Evolutionary conservation across 2,797 vertebrate species (phyloP).

Genomic region (Fringilla coelebs): DNA sequence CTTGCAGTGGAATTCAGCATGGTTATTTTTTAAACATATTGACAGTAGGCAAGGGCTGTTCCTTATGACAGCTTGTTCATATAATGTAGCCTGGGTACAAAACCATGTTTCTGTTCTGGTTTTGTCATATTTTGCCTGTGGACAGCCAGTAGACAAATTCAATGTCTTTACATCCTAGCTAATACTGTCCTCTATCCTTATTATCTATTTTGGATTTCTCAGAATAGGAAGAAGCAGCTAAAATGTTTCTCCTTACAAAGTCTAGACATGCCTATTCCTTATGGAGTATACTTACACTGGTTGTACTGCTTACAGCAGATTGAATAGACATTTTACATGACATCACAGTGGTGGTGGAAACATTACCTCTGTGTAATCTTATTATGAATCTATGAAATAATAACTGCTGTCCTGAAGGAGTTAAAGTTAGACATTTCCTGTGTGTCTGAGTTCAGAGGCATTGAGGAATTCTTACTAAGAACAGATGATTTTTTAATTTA

Average conservation of each 20-base stretch:
- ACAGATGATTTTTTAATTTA: neutral
- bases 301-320: neutral
- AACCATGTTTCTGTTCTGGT: neutral
- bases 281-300: neutral
- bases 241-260: neutral
- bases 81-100: neutral
- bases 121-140: neutral
- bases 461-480: neutral
- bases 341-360: neutral
- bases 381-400: neutral
- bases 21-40: neutral
- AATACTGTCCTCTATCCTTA: neutral
- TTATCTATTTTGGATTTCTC: neutral
- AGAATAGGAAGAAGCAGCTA: neutral
- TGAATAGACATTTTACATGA: neutral
- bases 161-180: neutral
- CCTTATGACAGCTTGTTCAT: neutral
- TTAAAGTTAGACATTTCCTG: neutral
- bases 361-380: neutral
- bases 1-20: neutral
- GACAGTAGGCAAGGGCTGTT: neutral
- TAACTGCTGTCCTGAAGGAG: neutral
- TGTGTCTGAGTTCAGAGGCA: neutral
- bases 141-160: neutral
- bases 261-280: neutral